These are phyloP conservation scores for Corythornis leucogaster DNA, from an alignment of 2,797 vertebrate species.

Conservation along the genomic window DNA sequence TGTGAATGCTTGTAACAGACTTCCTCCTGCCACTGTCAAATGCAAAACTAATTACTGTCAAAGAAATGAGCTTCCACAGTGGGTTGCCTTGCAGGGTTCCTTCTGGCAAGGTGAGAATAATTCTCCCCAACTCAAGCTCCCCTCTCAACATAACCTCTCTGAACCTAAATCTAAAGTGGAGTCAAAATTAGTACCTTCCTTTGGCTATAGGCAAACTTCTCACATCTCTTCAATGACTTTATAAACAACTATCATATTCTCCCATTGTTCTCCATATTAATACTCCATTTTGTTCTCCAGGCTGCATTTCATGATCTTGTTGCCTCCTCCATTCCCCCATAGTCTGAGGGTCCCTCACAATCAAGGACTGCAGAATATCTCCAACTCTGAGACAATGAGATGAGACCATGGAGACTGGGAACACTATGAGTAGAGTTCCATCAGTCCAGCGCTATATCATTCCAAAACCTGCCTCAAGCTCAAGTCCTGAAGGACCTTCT, in stretches of 20 bases:
- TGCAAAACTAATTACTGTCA: neutral
- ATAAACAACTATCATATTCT: neutral
- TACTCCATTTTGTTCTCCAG: neutral
- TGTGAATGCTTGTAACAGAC: accelerated
- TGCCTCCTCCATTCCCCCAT: neutral
- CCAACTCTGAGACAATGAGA: neutral
- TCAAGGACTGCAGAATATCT: neutral
- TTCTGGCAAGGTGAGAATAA: neutral
- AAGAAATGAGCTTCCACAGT: neutral
- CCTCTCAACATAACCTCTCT: neutral
- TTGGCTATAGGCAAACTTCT: neutral
- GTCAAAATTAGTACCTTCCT: neutral
- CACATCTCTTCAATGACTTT: neutral
- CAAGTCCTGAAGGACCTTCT: neutral
- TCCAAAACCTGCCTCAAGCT: neutral
- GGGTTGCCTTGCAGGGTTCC: neutral
- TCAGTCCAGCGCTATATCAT: neutral
- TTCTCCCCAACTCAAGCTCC: neutral
- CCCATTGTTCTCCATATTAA: neutral
- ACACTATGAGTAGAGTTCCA: accelerated
- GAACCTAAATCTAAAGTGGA: neutral
- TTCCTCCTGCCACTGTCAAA: neutral
- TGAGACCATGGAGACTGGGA: neutral
- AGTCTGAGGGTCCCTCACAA: neutral
- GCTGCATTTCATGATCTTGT: neutral